phyloP scores from a whole-genome alignment of 1,140 invertebrate species.

The Meloidogyne floridensis region DNA sequence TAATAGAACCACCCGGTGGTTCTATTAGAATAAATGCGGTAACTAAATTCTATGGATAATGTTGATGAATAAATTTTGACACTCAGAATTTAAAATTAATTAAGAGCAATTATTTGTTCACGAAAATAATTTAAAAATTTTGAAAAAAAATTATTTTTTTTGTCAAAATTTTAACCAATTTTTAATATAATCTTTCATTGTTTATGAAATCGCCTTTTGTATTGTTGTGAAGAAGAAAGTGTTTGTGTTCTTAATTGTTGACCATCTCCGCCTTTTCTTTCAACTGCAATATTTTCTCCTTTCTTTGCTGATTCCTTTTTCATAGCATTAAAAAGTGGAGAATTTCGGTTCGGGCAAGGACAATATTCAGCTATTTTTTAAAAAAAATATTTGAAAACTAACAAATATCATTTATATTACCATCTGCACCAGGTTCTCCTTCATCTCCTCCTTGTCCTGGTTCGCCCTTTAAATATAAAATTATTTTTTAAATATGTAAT shows the following conservation, averaged over 20 bases:
- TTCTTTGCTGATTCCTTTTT: slow-evolving; percentile 19
- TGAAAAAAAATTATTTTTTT: no score
- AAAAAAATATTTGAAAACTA: not conserved
- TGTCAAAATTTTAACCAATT: no score
- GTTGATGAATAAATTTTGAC: no score
- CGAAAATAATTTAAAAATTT: no score
- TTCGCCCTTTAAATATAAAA: slow-evolving; percentile 21
- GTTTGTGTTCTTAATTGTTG: slow-evolving; percentile 7
- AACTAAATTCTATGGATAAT: no score
- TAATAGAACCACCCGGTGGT: no score
- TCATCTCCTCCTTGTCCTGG: slow-evolving; percentile 40
- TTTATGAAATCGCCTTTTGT: slow-evolving; percentile 15
- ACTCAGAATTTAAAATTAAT: no score
- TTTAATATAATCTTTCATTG: not conserved
- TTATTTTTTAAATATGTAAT: not conserved
- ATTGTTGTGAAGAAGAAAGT: slow-evolving; percentile 8
- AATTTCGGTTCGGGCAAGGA: slow-evolving; percentile 33
- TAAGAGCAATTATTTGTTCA: no score
- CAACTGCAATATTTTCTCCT: not conserved
- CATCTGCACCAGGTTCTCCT: slow-evolving; percentile 36
- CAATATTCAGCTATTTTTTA: slow-evolving; percentile 31
- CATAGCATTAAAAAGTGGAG: slow-evolving; percentile 11
- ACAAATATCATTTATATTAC: not conserved
- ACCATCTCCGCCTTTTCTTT: not conserved
- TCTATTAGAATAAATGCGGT: no score